Percentiles rank a stretch among this genome's conserved stretches.
Conservation (phyloP, 2,113 vertebrate species). For the Trogon melanurus region DNA sequence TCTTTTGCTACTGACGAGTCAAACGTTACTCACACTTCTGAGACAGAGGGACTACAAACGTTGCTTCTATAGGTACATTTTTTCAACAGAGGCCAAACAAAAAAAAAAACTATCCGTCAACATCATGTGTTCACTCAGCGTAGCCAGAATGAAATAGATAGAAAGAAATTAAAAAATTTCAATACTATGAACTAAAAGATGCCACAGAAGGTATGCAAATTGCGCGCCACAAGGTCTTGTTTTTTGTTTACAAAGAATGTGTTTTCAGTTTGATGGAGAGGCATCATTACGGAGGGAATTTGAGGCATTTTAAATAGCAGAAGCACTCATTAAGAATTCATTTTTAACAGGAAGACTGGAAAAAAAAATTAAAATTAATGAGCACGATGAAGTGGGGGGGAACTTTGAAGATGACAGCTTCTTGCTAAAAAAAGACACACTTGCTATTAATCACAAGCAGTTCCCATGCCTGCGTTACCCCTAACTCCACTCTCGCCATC, state of each 20-base stretch:
- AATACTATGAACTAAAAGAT: constrained; percentile 67
- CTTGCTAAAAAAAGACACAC: constrained; percentile 49
- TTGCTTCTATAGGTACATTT: background rate
- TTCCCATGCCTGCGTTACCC: constrained; percentile 5
- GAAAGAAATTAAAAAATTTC: constrained; percentile 51
- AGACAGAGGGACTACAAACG: background rate
- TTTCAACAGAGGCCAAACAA: constrained; percentile 1
- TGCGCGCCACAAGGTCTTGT: constrained; percentile 44
- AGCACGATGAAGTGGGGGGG: constrained; percentile 39
- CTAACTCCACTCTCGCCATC: background rate
- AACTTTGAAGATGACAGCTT: constrained; percentile 63
- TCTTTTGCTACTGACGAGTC: background rate
- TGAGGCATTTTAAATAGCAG: constrained; percentile 66
- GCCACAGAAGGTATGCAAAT: constrained; percentile 70
- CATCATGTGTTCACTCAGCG: constrained; percentile 40
- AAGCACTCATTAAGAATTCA: constrained; percentile 69
- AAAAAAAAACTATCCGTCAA: constrained; percentile 5
- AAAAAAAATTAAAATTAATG: constrained; percentile 73
- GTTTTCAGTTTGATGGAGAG: constrained; percentile 69
- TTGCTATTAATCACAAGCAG: constrained; percentile 56
- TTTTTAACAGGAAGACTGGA: constrained; percentile 68
- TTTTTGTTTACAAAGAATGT: constrained; percentile 66
- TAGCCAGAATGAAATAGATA: constrained; percentile 80
- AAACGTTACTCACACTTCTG: constrained; percentile 1
- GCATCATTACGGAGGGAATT: constrained; percentile 69